These are phyloP conservation scores for Thalassarche chlororhynchos DNA, from an alignment of 2,113 vertebrate species.

Conservation along the genomic window DNA sequence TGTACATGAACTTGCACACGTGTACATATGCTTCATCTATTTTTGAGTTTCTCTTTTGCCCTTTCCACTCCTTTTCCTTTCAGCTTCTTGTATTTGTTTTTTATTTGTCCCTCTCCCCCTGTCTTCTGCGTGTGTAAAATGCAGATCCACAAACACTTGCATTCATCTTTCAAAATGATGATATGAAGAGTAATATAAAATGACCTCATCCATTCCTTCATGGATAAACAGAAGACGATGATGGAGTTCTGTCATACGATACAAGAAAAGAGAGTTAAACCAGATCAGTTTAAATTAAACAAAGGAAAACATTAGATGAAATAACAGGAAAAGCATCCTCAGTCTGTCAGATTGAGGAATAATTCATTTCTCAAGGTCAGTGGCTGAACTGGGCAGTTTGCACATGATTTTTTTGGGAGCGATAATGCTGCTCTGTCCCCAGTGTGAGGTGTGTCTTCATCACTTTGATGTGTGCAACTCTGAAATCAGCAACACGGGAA, in stretches of 20 bases:
- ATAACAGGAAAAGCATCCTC: constrained; percentile 20
- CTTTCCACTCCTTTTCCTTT: background rate
- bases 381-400: background rate
- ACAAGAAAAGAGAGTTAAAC: background rate
- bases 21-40: background rate
- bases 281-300: background rate
- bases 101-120: background rate
- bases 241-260: background rate
- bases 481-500: constrained; percentile 24
- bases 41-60: constrained; percentile 3
- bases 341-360: background rate
- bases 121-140: background rate
- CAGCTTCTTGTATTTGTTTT: background rate
- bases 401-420: background rate
- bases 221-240: background rate
- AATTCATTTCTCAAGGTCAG: background rate
- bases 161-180: background rate
- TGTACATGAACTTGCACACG: background rate
- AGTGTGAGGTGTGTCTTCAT: constrained; percentile 32
- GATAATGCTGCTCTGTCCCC: constrained; percentile 6
- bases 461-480: constrained; percentile 4
- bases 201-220: background rate
- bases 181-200: background rate
- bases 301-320: background rate
- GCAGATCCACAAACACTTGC: background rate